Evolutionary conservation across 2,797 vertebrate genomes (phyloP).

Genomic region (Poeciliopsis paucimaculata): DNA sequence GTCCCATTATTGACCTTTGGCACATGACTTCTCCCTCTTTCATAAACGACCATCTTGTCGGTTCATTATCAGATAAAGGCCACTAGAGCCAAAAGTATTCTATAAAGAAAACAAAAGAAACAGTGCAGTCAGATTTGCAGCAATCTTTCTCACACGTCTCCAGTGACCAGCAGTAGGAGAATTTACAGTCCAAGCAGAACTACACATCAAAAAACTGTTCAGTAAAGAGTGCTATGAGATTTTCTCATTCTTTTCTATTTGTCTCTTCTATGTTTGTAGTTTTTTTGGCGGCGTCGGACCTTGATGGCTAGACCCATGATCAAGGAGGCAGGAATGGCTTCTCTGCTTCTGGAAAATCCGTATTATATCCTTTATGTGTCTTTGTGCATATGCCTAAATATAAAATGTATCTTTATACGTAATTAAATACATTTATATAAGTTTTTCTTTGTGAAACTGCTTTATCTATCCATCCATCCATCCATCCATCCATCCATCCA

Average conservation of each 20-base stretch:
- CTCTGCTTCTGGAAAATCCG: slow-evolving; percentile 94
- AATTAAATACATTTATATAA: background rate
- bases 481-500: too few species aligned
- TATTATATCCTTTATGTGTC: slow-evolving; percentile 93
- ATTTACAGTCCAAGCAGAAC: too few species aligned
- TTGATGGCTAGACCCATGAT: slow-evolving; percentile 98
- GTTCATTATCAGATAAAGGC: too few species aligned
- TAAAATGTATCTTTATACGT: background rate
- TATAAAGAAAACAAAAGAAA: too few species aligned
- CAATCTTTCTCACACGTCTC: too few species aligned
- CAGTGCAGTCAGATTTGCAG: too few species aligned
- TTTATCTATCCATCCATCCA: background rate
- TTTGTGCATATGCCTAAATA: background rate
- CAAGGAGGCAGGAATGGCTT: slow-evolving; percentile 96
- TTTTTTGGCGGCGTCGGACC: slow-evolving; percentile 93
- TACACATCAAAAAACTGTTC: background rate
- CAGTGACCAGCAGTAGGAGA: too few species aligned
- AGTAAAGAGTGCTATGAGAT: background rate
- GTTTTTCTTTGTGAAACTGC: background rate
- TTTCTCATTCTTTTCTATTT: background rate
- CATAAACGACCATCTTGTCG: too few species aligned
- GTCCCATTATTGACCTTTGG: too few species aligned
- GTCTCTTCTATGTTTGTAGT: slow-evolving; percentile 70
- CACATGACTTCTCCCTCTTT: too few species aligned
- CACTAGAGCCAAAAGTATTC: too few species aligned